phyloP scores from a whole-genome alignment of 2,797 vertebrate species.

The Betta splendens region DNA sequence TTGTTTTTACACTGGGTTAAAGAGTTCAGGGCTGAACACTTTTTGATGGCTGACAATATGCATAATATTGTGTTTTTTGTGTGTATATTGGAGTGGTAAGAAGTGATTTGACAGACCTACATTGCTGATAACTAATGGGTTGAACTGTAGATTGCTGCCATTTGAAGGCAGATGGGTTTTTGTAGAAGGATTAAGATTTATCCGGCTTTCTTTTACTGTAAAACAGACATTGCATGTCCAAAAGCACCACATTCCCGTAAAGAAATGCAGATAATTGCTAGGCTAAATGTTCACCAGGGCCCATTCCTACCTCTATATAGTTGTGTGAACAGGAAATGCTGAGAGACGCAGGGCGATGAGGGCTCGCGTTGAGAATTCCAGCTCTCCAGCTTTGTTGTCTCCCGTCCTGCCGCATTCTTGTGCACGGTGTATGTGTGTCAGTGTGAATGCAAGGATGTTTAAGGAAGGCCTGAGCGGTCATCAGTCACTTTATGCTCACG shows the following conservation, averaged over 20 bases:
- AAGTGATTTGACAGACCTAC: neutral
- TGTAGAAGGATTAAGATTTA: neutral
- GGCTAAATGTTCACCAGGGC: conserved; percentile 57
- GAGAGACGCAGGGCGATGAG: conserved; percentile 66
- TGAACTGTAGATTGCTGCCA: neutral
- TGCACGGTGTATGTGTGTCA: conserved; percentile 39
- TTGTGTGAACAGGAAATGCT: conserved; percentile 77
- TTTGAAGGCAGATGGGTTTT: neutral
- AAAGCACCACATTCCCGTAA: conserved; percentile 18
- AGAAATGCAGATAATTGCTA: conserved; percentile 49
- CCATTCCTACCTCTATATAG: conserved; percentile 63
- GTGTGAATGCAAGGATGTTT: conserved; percentile 60
- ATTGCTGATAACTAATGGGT: neutral
- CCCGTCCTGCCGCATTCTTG: conserved; percentile 81
- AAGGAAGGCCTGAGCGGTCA: conserved; percentile 62
- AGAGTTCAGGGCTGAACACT: neutral
- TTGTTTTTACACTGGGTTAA: neutral
- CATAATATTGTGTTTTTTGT: neutral
- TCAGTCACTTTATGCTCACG: conserved; percentile 52
- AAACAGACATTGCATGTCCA: conserved; percentile 1
- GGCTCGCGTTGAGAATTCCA: conserved; percentile 76
- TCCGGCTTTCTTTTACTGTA: neutral
- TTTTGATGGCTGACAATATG: neutral
- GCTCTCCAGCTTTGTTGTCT: conserved; percentile 79
- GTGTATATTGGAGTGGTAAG: neutral